Base-by-base conservation (phyloP, 2,797 vertebrate genomes). In the Halcyon smyrnensis region DNA sequence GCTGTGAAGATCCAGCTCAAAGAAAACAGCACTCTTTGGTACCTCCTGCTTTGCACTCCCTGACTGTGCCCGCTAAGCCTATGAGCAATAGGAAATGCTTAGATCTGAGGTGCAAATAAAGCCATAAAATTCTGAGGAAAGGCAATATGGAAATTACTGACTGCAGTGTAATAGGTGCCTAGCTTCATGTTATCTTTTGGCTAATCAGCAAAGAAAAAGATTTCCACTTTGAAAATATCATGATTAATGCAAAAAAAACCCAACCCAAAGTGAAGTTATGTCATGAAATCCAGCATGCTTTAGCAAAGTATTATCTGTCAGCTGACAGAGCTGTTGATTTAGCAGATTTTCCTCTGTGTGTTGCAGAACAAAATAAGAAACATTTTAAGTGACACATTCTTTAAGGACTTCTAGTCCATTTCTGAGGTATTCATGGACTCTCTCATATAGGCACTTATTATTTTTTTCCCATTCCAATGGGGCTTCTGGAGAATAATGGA, bases 271-370 rank as follows among this genome's bases (percentile, higher is more conserved):
- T 86, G 94, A 89, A 92, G 94, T 91, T 83, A 56, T 45, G 76
- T 88, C 15, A 60, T 89, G 73, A 93, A 89, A 94, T 87, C 59
- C 67, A 71, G 64, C 39, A n/a, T 78, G 62, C 67, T 91, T 94
- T 89, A 96, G 80, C 65, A 87, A 96, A 89, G 85, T 73, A 41
- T 12, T 39, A 23, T 74, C 71, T 94, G 64, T 50, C 6, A 36
- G 79, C 82, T 95, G 91, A 81, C 86, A 87, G 88, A 95, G 75
- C 85, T 83, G 75, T 85, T 88, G 78, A 75, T 93, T 91, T 83
- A 78, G 75, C 82, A 90, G 90, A 68, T 94, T 87, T 95, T 92
- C 81, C 91, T 69, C 95, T 82, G 45, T 70, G 34, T 63, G 56
- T 83, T 93, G 67, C 41, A 75, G 46, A 60, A 80, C 80, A 89